Base-by-base conservation (phyloP, 2,113 vertebrate genomes). In the Arenaria interpres region DNA sequence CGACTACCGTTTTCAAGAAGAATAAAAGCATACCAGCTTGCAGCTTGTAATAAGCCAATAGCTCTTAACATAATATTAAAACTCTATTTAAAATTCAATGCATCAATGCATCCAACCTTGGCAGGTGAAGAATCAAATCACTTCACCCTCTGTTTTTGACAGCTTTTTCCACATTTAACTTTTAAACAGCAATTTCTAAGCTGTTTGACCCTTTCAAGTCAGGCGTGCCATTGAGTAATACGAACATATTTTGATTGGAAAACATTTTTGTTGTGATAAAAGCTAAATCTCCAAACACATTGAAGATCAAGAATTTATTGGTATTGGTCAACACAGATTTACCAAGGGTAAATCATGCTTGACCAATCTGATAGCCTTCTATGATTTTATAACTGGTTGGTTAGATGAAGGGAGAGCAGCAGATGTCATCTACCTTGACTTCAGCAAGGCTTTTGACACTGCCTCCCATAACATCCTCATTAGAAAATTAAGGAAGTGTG, bases 111-210 rank as follows among this genome's bases (percentile, higher is more conserved):
- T 62, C 22, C 45, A 59, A 4, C 32, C 22, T 69, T 46, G 62
- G 53, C 74, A 96, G 77, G 57, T 88, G 53, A 95, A 80, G 54
- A 83, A 93, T 80, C 67, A 53, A 78, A 66, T 72, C 41, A 53
- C 7, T 85, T 89, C 62, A 95, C 41, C 23, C 87, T 89, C 46
- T 93, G 27, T 6, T 94, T 96, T 83, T 88, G 96, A 95, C 78
- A 94, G 53, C 13, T 81, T 92, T 95, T 92, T 86, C 69, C 74
- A 87, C 39, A 28, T 91, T 89, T 91, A 62, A 69, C 18, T 83
- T 91, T 74, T 71, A 74, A 91, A 90, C 24, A 66, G 63, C 59
- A 77, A 63, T 88, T 89, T 79, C 64, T 72, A 83, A 64, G 83
- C 46, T 64, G 66, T 72, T 76, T 94, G 66, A 88, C 62, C 66